Evolutionary conservation across 2,888 invertebrate species (phyloP), one percentile per base, ranked within the genome.

Genomic region (Chalcis sispes): DNA sequence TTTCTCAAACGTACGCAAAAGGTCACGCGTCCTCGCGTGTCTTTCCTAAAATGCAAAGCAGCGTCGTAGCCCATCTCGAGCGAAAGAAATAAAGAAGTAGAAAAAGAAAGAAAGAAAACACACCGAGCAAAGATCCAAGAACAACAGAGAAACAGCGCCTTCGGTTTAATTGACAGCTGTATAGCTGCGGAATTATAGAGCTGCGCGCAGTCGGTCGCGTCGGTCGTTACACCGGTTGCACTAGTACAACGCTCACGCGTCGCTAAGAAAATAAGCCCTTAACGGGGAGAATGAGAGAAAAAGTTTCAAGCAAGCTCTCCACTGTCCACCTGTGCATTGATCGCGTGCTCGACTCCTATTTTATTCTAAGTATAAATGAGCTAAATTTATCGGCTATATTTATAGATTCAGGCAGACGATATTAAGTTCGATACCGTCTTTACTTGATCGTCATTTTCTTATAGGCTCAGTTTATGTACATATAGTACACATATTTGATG

Each of bases 101-200:
- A 20, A 48, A 67, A 52, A 48, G 36, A 58, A 29, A 65, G 50
- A 73, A 61, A 48, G 46, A 0, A 18, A 29, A 20, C 8, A 50
- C 46, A 46, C 42, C 36, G 46, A 54, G 18, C 15, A 20, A 66
- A 42, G n/a, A n/a, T n/a, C 13, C 23, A 25, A 61, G 52, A 23
- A 56, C 27, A 67, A 70, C 25, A 29, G 67, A 32, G 73, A 65
- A 64, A 23, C 54, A 42, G 46, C 67, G 62, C 67, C 73, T 59
- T 46, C 42, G 52, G 18, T 65, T 66, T 71, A 70, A 75, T 71
- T 65, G 75, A 71, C 66, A 66, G 65, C 59, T 65, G 73, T 59
- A 65, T 65, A 32, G 46, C 23, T 48, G 58, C 25, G 23, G 50
- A 70, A 75, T 70, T 58, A 58, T 29, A 50, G 13, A 13, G 56